Evolutionary conservation across 2,888 invertebrate genomes (phyloP).

Genomic region (Mimas tiliae): DNA sequence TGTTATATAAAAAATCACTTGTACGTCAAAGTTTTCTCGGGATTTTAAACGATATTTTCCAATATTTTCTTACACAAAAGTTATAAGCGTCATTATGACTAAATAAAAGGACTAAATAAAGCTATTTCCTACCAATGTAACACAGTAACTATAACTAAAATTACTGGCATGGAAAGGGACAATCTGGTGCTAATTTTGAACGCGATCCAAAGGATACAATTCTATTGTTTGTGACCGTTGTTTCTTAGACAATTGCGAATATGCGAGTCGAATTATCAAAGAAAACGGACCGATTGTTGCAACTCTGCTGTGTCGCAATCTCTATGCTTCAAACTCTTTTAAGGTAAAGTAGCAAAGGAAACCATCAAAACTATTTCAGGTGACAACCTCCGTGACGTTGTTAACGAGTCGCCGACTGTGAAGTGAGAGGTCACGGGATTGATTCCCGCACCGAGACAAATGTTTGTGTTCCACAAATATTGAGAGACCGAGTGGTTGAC

Average conservation of each 20-base stretch:
- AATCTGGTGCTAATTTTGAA: slow-evolving; percentile 21
- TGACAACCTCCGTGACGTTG: no score
- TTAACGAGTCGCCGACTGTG: no score
- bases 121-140: not conserved
- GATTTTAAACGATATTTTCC: no score
- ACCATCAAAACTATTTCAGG: not conserved
- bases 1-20: no score
- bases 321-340: slow-evolving; percentile 11
- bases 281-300: slow-evolving; percentile 53
- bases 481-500: no score
- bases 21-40: no score
- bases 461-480: no score
- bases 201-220: slow-evolving; percentile 58
- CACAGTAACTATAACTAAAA: not conserved
- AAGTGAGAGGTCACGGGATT: no score
- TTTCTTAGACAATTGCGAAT: slow-evolving; percentile 52
- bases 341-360: not conserved
- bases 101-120: not conserved
- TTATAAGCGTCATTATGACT: no score
- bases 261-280: slow-evolving; percentile 66
- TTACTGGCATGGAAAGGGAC: slow-evolving; percentile 14
- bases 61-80: no score
- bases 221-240: slow-evolving; percentile 66
- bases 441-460: no score
- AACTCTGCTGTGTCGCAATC: slow-evolving; percentile 38